Evolutionary conservation across 2,113 vertebrate species (phyloP), one percentile per base, ranked within the genome.

Genomic region (Cololabis saira): DNA sequence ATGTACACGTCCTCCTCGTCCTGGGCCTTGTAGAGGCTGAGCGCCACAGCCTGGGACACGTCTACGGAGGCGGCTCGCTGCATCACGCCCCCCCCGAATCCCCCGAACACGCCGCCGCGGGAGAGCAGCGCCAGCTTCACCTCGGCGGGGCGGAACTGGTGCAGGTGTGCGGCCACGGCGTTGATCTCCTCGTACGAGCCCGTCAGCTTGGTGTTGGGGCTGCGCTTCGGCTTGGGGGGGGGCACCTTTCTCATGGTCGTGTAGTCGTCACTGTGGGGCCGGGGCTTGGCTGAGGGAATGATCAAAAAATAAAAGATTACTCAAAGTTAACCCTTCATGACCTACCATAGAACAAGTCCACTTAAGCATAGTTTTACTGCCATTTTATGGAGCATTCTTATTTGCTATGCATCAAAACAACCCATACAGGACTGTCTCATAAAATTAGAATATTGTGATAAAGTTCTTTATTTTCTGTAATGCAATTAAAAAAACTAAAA

Each of bases 221-320:
- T 98, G 58, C 97, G 92, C 84, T 96, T 97, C 30, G 97, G 97
- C 89, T 99, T 99, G 5, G 96, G 95, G 9, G 97, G 97, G 1
- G 97, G 97, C 52, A 96, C 95, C 91, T 99, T 98, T 87, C 97
- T 97, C 94, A 96, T 94, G 57, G 95, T 92, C 73, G 96, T 99
- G 56, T 98, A 99, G 87, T 99, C 97, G 51, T 98, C 97, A 18
- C 97, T 99, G 89, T 98, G 96, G 15, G 97, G 97, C 12, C 97
- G 94, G 44, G 96, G 97, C 67, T 98, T 95, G 14, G 90, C 96
- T 97, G 84, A 48, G 54, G 49, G 61, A 47, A 67, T 27, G 1
- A 60, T 12, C 52, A 70, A 78, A 59, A 14, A 17, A 61, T 54
- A 57, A 48, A 18, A 42, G 49, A 21, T 19, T 61, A 63, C 27